Evolutionary conservation across 2,797 vertebrate genomes (phyloP).

Genomic region (Hemibagrus guttatus): DNA sequence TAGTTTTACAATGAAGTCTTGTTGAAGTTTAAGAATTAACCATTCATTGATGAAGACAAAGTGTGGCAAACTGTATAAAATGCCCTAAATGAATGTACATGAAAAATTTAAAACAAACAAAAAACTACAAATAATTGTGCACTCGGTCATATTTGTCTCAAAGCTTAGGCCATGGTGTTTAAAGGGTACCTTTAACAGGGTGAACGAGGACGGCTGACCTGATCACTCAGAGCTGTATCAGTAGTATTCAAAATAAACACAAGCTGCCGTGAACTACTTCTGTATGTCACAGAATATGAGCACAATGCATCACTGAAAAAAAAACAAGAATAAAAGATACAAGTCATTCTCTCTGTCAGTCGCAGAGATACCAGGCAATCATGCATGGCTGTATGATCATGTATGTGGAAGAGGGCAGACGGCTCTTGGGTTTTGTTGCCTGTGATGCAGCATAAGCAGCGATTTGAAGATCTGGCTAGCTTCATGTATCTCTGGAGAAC

Average conservation of each 20-base stretch:
- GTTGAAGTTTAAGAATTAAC: no score
- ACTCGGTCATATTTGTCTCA: no score
- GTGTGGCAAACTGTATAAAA: background rate
- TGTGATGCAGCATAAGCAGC: background rate
- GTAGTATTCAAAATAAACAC: no score
- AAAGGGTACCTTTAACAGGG: background rate
- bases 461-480: background rate
- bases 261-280: background rate
- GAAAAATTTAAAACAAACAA: no score
- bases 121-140: no score
- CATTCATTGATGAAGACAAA: no score
- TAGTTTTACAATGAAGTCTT: no score
- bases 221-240: background rate
- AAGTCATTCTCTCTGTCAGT: background rate
- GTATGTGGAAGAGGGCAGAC: background rate
- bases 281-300: background rate
- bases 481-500: background rate
- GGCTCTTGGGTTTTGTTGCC: background rate
- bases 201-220: background rate
- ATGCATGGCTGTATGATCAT: background rate
- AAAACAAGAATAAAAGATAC: background rate
- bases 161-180: background rate
- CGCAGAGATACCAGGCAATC: background rate
- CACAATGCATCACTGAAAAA: background rate
- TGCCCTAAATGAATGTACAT: no score